Evolutionary conservation across 2,113 vertebrate genomes (phyloP), one percentile per base, ranked within the genome.

Genomic region (Cariama cristata): DNA sequence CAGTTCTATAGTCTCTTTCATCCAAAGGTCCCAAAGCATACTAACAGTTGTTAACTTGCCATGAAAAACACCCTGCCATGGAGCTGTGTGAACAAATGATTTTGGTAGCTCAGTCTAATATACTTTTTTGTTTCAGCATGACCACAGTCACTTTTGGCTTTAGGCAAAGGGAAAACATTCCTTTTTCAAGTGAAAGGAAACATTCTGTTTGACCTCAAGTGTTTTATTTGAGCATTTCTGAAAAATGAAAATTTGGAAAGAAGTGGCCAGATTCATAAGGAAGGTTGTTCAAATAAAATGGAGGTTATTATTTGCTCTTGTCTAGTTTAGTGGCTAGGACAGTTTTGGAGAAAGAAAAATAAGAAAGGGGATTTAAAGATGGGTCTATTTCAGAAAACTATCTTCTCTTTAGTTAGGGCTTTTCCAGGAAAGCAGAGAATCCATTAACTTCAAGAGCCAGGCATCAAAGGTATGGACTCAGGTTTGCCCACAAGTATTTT

Each of bases 81-180:
- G 55, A 92, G 28, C 58, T 90, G 63, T 69, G 45, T 47, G 91
- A 90, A 86, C 76, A 88, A 85, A 90, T 66, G 0, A 76, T 90
- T 95, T 93, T 68, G 81, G 90, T 95, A 91, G 87, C 90, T 90
- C 84, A 90, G 91, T 82, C 84, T 63, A 91, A 95, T 88, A 68
- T 16, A 71, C 17, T 50, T 90, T 77, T 94, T 71, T 68, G 50
- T 67, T 91, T 90, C 35, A 56, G 20, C 42, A 28, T 30, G 67
- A 90, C 45, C 66, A 86, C 30, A 66, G 45, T 58, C 15, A 68
- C 45, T 88, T 89, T 11, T 12, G 71, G 49, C n/a, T 93, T 90
- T 59, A 79, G 85, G 50, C 66, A 76, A 94, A 79, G 27, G 33
- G 28, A 88, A 96, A 93, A 76, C 32, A 79, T 86, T 92, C 62